Base-by-base conservation (phyloP, 2,888 invertebrate genomes). In the Odontothrips loti region DNA sequence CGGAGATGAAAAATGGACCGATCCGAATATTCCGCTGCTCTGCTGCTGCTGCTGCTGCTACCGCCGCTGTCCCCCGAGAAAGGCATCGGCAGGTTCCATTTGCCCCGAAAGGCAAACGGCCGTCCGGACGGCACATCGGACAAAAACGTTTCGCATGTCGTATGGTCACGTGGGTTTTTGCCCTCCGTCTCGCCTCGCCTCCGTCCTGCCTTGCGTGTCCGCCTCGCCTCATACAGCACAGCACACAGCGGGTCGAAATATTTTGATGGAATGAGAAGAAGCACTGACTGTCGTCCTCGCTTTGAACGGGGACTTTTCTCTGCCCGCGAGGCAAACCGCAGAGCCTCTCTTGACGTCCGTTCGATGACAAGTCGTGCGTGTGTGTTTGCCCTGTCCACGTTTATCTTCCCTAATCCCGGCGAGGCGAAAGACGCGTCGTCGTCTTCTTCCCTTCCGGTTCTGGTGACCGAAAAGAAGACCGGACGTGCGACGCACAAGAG, bases 331-430 rank as follows among this genome's bases (percentile, higher is more conserved):
- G 68, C 68, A 75, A 75, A 75, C 68, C 68, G 68, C 68, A 75
- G 68, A 23, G 20, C 17, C 58, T 6, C 58, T 17, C 58, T 58
- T 15, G 58, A 20, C 51, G 58, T 43, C 11, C 58, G 17, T 20
- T 58, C 15, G 58, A 15, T 20, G 58, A 58, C 58, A 6, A 10
- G 51, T 51, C 51, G 15, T 10, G 51, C 51, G 10, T 58, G 15
- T 27, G 12, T 75, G 23, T 75, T 27, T 75, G 68, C 27, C 68
- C 15, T 58, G 58, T 58, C 6, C n/a, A 17, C n/a, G 58, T 58
- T 58, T 27, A 75, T 75, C 68, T 75, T 12, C 68, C 68, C 11
- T 75, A 75, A 75, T 75, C 68, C 68, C 27, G 58, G 58, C 15
- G 34, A 43, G 34, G 34, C 34, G 34, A 43, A 43, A 43, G 34